Conservation (phyloP, 2,797 vertebrate species). For the Myiotriccus ornatus region DNA sequence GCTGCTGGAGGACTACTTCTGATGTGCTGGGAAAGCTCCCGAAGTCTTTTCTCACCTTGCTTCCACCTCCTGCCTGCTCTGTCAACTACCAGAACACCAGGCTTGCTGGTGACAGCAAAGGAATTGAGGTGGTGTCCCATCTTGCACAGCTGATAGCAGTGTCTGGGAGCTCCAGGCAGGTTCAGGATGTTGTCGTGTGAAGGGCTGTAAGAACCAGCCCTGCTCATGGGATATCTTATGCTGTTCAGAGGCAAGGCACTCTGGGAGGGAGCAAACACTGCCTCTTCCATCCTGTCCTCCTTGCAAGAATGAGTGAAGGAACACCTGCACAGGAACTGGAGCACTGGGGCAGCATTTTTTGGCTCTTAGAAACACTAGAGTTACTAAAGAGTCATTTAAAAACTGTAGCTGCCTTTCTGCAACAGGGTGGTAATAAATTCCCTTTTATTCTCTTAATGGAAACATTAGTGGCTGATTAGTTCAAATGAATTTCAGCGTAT, state of each 20-base stretch:
- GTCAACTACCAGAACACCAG: slow-evolving; percentile 10
- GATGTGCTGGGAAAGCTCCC: slow-evolving; percentile 34
- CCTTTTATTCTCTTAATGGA: background rate
- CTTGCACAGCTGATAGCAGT: background rate
- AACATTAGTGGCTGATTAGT: background rate
- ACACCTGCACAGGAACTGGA: background rate
- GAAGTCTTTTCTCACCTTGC: slow-evolving; percentile 33
- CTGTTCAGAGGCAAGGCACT: background rate
- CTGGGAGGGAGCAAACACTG: background rate
- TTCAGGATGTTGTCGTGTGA: background rate
- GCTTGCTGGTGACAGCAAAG: background rate
- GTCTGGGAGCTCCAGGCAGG: background rate
- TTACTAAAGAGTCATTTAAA: background rate
- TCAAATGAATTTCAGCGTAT: background rate
- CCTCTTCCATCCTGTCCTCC: background rate
- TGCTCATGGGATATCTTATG: background rate
- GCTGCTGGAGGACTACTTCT: background rate
- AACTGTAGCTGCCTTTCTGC: background rate
- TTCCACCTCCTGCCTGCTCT: slow-evolving; percentile 8
- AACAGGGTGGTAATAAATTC: background rate
- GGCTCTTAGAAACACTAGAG: background rate
- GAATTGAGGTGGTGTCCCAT: background rate
- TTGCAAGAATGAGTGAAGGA: background rate
- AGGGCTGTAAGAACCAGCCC: background rate
- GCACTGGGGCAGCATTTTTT: background rate